Conservation (phyloP, 2,888 invertebrate genomes). For the Panzeria rudis region DNA sequence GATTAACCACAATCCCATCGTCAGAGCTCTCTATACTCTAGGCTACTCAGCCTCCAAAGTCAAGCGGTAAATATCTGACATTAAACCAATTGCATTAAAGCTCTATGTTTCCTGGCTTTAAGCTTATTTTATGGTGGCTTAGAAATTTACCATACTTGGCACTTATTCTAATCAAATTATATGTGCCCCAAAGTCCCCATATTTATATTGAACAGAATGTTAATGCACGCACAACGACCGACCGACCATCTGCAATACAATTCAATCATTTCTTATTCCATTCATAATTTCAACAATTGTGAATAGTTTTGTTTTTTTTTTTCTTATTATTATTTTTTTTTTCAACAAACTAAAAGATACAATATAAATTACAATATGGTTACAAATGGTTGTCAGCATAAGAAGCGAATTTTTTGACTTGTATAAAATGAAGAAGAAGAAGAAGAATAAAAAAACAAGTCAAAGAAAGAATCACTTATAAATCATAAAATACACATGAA, state of each 20-base stretch:
- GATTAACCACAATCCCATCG: too few relatives aligned
- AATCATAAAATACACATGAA: conserved; percentile 59
- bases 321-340: conserved; percentile 2
- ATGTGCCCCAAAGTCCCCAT: background rate
- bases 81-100: too few relatives aligned
- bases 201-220: conserved; percentile 25
- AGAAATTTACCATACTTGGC: too few relatives aligned
- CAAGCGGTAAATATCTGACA: too few relatives aligned
- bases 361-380: conserved; percentile 72
- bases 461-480: conserved; percentile 58
- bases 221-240: conserved; percentile 48
- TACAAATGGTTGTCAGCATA: conserved; percentile 68
- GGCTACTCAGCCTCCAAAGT: too few relatives aligned
- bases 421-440: conserved; percentile 17
- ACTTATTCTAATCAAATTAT: too few relatives aligned
- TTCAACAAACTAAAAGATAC: conserved; percentile 65
- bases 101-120: too few relatives aligned
- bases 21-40: too few relatives aligned
- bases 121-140: too few relatives aligned
- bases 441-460: conserved; percentile 5
- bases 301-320: conserved; percentile 11
- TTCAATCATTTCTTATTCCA: conserved; percentile 72
- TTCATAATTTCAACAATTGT: conserved; percentile 71
- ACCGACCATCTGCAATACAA: conserved; percentile 68
- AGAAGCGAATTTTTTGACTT: conserved; percentile 54